phyloP scores from a whole-genome alignment of 2,113 vertebrate species.

The Sterrhoptilus dennistouni region DNA sequence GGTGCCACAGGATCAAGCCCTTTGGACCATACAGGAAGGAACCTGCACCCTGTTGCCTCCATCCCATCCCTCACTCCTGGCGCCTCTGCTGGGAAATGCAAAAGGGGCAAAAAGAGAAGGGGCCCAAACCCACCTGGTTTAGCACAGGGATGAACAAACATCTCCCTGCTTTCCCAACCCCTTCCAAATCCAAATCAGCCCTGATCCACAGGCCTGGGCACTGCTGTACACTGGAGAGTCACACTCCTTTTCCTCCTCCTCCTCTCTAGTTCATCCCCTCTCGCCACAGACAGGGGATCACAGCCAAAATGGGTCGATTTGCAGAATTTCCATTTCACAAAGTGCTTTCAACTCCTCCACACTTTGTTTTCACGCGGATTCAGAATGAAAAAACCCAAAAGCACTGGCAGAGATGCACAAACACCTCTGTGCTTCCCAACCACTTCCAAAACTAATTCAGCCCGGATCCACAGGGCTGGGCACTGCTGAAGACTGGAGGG shows the following conservation, averaged over 20 bases:
- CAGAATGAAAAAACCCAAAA: background rate
- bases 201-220: fast-evolving
- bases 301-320: background rate
- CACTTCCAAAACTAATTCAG: fast-evolving
- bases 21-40: background rate
- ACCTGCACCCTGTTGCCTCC: background rate
- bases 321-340: constrained; percentile 11
- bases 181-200: fast-evolving
- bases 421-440: background rate
- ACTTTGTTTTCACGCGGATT: background rate
- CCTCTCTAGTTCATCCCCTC: background rate
- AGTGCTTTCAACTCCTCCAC: background rate
- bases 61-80: background rate
- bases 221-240: fast-evolving
- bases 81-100: fast-evolving
- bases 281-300: fast-evolving
- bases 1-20: fast-evolving
- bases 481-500: fast-evolving
- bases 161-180: background rate
- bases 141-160: background rate
- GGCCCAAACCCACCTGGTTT: background rate
- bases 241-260: background rate
- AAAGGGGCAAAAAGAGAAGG: fast-evolving
- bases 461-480: fast-evolving
- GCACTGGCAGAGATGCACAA: fast-evolving